Evolutionary conservation across 2,888 invertebrate species (phyloP).

Genomic region (Colletes collaris): DNA sequence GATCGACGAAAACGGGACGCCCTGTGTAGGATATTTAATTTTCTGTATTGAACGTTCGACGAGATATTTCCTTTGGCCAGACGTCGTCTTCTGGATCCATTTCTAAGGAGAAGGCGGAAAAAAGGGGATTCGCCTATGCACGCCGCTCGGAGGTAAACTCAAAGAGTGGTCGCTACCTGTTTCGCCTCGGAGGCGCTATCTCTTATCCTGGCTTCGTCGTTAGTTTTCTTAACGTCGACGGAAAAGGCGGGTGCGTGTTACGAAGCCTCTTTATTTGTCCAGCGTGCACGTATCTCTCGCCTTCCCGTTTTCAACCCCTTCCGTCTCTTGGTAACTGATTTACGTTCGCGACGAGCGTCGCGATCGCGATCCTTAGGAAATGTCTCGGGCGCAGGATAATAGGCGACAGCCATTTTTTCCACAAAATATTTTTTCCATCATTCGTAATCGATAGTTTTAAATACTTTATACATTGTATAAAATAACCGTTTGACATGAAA

Average conservation of each 20-base stretch:
- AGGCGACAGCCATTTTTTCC: no score
- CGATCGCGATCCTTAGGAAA: not conserved
- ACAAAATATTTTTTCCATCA: no score
- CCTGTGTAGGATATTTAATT: conserved; percentile 5
- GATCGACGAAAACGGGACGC: no score
- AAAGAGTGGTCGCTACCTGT: conserved; percentile 47
- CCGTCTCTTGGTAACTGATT: not conserved
- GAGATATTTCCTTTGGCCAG: conserved; percentile 3
- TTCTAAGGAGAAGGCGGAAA: not conserved
- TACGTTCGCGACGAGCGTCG: conserved; percentile 3
- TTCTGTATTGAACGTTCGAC: not conserved
- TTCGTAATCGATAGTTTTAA: no score
- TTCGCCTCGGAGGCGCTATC: conserved; percentile 48
- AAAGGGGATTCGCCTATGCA: conserved; percentile 21
- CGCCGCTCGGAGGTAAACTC: conserved; percentile 27
- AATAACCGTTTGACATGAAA: no score
- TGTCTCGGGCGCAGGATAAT: no score
- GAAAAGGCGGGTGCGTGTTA: conserved; percentile 49
- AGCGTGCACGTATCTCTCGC: conserved; percentile 13
- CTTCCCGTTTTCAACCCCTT: not conserved
- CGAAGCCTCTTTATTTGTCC: conserved; percentile 53
- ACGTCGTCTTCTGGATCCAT: not conserved
- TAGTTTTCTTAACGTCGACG: conserved; percentile 64
- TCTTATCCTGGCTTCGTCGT: conserved; percentile 60
- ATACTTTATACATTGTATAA: no score